These are phyloP conservation scores for Drosophila mayri DNA, from an alignment of 1,140 invertebrate genomes.

Conservation along the genomic window DNA sequence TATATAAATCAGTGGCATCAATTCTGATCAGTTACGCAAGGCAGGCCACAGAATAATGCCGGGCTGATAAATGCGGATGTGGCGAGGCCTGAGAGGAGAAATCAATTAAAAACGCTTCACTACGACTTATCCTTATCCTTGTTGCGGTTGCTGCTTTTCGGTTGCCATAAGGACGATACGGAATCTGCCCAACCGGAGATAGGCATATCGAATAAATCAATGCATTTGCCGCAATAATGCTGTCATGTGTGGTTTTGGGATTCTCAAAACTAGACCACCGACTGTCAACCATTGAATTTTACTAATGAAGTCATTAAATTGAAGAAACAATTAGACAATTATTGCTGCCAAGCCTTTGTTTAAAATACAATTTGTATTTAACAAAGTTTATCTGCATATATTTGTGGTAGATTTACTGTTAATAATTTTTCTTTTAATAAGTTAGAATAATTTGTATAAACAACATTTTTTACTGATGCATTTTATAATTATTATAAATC, in stretches of 20 bases:
- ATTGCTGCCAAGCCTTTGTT: neutral
- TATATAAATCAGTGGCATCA: slow-evolving; percentile 71
- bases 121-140: slow-evolving; percentile 21
- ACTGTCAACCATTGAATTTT: slow-evolving; percentile 5
- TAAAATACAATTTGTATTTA: neutral
- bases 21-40: slow-evolving; percentile 56
- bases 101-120: slow-evolving; percentile 76
- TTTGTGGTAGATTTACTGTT: neutral
- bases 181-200: neutral
- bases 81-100: slow-evolving; percentile 46
- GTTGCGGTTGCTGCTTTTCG: slow-evolving; percentile 32
- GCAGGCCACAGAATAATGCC: slow-evolving; percentile 45
- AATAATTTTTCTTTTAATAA: neutral
- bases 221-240: slow-evolving; percentile 40
- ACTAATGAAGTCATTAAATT: slow-evolving; percentile 13
- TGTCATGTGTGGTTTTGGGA: slow-evolving; percentile 28
- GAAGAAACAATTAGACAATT: slow-evolving; percentile 1
- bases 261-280: slow-evolving; percentile 11
- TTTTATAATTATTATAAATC: too few relatives aligned
- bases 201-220: slow-evolving; percentile 42
- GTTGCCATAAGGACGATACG: slow-evolving; percentile 24
- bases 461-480: too few relatives aligned
- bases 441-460: too few relatives aligned
- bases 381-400: neutral
- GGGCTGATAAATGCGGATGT: slow-evolving; percentile 27